Base-by-base conservation (phyloP, 2,888 invertebrate genomes). In the Sinhomidia bicolor region DNA sequence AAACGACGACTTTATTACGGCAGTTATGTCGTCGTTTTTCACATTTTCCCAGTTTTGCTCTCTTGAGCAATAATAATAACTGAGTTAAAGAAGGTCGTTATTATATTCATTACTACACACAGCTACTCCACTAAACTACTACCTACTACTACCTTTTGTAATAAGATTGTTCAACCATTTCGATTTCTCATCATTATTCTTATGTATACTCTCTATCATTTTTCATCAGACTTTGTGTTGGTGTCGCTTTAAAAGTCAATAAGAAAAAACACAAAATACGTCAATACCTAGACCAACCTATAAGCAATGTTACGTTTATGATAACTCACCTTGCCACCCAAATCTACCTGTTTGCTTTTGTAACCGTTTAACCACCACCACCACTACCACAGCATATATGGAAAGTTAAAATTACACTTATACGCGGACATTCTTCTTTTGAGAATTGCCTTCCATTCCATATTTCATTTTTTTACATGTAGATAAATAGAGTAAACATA, bases 21-120 rank as follows among this genome's bases (percentile, higher is more conserved):
- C 54, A 82, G 82, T 82, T 82, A 82, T 82, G 32, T 20, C 51
- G 36, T 54, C 51, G 54, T 71, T 71, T 82, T 54, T 68, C 82
- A 36, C 68, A 32, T 82, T 82, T 26, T 41, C 23, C 32, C 47
- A 29, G 44, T 26, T 26, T 81, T 71, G 6, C 36, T 71, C 68
- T 51, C 32, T 79, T 44, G 32, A 62, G 68, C 57, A 29, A 54
- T 68, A 71, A 51, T 71, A 68, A 82, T 82, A n/a, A n/a, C n/a
- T 82, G 82, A 68, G 82, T 76, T 41, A 76, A 81, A 85, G 85
- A 17, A 51, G 32, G 32, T 36, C 41, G 68, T 85, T 85, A 85
- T 76, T 76, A 65, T 85, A 62, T 62, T 85, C 85, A 78, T 85
- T 85, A 65, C 62, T 51, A 54, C n/a, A 7, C n/a, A n/a, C n/a